Conservation (phyloP, 1,140 invertebrate species). For the Ctenoplectra terminalis region DNA sequence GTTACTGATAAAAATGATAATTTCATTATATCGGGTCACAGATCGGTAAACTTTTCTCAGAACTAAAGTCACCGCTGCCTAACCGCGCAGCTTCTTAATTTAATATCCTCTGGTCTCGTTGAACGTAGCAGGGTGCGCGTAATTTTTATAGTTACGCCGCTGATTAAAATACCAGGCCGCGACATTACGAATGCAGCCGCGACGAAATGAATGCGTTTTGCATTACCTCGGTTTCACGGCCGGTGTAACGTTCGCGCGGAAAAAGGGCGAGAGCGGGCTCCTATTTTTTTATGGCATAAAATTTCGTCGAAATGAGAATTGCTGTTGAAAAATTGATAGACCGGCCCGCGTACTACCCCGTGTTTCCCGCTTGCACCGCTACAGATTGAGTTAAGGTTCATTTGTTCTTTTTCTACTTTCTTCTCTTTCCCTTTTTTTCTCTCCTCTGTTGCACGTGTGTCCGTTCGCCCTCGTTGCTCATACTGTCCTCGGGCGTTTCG, state of each 20-base stretch:
- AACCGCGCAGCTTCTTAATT: conserved; percentile 51
- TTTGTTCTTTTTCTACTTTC: conserved; percentile 41
- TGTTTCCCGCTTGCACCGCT: conserved; percentile 41
- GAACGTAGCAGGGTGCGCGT: conserved; percentile 44
- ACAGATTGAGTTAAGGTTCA: conserved; percentile 70
- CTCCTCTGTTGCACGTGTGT: not conserved
- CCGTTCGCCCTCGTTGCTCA: conserved; percentile 5
- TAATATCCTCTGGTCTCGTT: conserved; percentile 43
- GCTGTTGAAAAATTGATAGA: conserved; percentile 75
- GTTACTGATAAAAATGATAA: not conserved
- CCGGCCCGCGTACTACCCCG: conserved; percentile 45
- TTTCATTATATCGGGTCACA: not conserved
- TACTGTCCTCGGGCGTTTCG: conserved; percentile 54
- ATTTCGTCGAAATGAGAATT: conserved; percentile 75
- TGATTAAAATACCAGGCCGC: conserved; percentile 68
- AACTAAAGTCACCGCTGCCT: not conserved
- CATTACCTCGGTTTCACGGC: conserved; percentile 61
- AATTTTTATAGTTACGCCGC: conserved; percentile 62
- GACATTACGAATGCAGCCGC: conserved; percentile 69
- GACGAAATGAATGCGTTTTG: conserved; percentile 72
- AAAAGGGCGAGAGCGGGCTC: conserved; percentile 39
- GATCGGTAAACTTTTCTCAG: not conserved
- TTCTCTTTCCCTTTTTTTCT: too few species aligned
- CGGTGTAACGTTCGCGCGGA: conserved; percentile 56
- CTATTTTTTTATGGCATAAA: conserved; percentile 73